Base-by-base conservation (phyloP, 2,113 vertebrate genomes). In the Monarcha castaneiventris region DNA sequence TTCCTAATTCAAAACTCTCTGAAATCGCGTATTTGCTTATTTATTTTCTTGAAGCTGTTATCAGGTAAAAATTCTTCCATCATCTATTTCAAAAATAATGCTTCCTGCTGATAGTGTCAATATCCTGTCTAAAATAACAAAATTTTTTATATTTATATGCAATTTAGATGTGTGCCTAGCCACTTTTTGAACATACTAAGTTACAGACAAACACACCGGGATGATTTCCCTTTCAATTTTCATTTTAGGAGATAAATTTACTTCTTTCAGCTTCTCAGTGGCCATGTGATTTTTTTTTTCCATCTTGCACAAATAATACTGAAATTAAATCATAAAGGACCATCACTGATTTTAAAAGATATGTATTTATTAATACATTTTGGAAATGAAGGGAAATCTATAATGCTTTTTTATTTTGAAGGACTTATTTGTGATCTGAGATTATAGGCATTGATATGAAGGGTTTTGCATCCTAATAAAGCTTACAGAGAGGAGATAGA, bases 281-380 rank as follows among this genome's bases (percentile, higher is more conserved):
- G 20, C 12, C 12, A 35, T 10, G 3, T 26, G 16, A 26, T 30
- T 17, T 59, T 11, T 16, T 10, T 82, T 62, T 63, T 62, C 30
- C 6, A 19, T 71, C 20, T 46, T 72, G 26, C 33, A 55, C 11
- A 85, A 90, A 29, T 44, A 32, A 67, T 88, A 55, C 9, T 59
- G 48, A 79, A 90, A 88, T 49, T 49, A 29, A 78, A n/a, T 44
- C 3, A 58, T n/a, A 43, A 62, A 39, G 4, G 7, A 66, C 4
- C 1, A 0, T 4, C 14, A 29, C 1, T 26, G 7, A 56, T 72
- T 72, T 14, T 10, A 62, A 84, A 71, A 48, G 0, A 19, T 35
- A 21, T 6, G 3, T 37, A 39, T 69, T 52, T 73, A 66, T 33
- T 69, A 30, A 33, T 8, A 52, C 1, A 25, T 41, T 90, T 35